Percentiles rank a stretch among this genome's conserved stretches.
Evolutionary conservation across 2,113 vertebrate genomes (phyloP).

Genomic region (Arvicanthis niloticus): DNA sequence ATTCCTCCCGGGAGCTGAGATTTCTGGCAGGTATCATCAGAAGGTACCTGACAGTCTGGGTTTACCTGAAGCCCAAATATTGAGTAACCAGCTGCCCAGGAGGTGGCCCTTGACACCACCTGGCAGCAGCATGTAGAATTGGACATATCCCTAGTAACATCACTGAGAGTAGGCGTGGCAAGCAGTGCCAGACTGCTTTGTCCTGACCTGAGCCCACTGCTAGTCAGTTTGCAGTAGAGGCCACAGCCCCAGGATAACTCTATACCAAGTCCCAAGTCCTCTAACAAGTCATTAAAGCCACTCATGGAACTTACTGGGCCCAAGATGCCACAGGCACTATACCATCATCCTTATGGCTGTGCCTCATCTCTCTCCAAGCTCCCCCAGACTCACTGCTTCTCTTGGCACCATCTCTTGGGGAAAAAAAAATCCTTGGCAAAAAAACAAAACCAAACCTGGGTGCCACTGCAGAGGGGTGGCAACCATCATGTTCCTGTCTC

Average conservation of each 20-base stretch:
- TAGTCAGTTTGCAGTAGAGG: not conserved
- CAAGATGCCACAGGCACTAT: not conserved
- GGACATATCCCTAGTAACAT: not conserved
- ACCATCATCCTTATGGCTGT: not conserved
- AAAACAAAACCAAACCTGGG: not conserved
- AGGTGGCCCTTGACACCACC: not conserved
- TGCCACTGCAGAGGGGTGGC: not conserved
- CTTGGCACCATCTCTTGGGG: not conserved
- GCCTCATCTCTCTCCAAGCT: not conserved
- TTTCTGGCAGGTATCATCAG: not conserved
- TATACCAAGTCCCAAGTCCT: not conserved
- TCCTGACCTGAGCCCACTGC: not conserved
- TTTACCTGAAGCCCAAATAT: not conserved
- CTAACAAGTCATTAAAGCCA: not conserved
- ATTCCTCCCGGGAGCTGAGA: not conserved
- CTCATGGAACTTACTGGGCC: not conserved
- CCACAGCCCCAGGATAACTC: not conserved
- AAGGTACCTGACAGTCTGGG: not conserved
- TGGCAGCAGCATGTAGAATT: not conserved
- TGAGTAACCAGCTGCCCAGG: not conserved
- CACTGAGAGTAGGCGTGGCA: not conserved
- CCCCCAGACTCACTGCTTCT: not conserved
- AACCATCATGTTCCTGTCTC: not conserved
- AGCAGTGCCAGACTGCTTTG: not conserved
- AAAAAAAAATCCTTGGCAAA: not conserved